Base-by-base conservation (phyloP, 2,888 invertebrate genomes). In the Sarcophaga variegata region DNA sequence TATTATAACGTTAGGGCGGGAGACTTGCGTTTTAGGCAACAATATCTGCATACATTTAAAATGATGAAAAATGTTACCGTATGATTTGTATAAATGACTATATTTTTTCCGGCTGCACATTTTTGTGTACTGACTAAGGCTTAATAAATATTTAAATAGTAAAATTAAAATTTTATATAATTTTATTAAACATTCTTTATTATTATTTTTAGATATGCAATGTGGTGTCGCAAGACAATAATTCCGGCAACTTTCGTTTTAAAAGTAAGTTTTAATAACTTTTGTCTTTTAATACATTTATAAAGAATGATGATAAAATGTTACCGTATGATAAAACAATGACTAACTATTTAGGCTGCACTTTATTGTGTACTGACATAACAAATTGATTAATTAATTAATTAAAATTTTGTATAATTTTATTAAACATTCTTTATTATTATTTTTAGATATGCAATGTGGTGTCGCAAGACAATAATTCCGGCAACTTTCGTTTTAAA, bases 41-140 rank as follows among this genome's bases (percentile, higher is more conserved):
- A 37, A 37, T 37, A 37, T 37, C 8, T 37, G 37, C 37, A 37
- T 37, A 37, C 60, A 6, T 64, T 66, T 10, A n/a, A 70, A 70
- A 88, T 90, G 90, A 90, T 89, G 89, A 90, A 63, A 88, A 62
- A 81, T 89, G 89, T 90, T 90, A 90, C 90, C 90, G 90, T 90
- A 89, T 89, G 89, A 90, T 86, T 54, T 54, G 63, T 74, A 71
- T 66, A 71, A 77, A 87, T 90, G 90, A 90, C 83, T 89, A 88
- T 71, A 78, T 81, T 82, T 27, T 74, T 63, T 62, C 85, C 79
- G 89, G 90, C 89, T 90, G 90, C 89, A 88, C 88, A 85, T 75
- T 60, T 75, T 87, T 87, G 87, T 84, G 88, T 88, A 77, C 89
- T 89, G 89, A 89, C 70, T 37, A 10, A 37, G 10, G 8, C 37